Evolutionary conservation across 2,888 invertebrate genomes (phyloP), one percentile per base, ranked within the genome.

Genomic region (Lasioglossum figueresi): DNA sequence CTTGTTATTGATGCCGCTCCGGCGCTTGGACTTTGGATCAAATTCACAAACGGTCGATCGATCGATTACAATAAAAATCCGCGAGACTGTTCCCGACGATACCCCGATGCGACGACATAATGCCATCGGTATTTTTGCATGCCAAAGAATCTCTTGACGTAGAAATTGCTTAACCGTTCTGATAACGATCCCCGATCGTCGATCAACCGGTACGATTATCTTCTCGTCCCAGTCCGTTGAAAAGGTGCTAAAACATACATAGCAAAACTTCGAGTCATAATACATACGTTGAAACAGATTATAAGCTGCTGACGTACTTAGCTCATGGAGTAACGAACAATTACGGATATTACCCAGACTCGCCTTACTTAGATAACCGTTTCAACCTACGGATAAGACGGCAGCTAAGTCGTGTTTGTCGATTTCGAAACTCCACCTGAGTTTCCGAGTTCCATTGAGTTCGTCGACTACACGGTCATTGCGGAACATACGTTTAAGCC

Each of bases 51-150:
- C 68, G 68, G 5, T 68, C 45, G 27, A 52, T 52, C 76, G 48
- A 77, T 52, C 76, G 45, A 52, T 34, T 48, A 37, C 12, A 45
- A 34, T 45, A 2, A 76, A 63, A 76, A 76, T 68, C 45, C n/a
- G 16, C 48, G 31, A 23, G n/a, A 23, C n/a, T n/a, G 12, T 48
- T 27, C n/a, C 68, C 66, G 14, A 5, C 12, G 37, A 40, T 14
- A n/a, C 14, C n/a, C 12, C n/a, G 68, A 4, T 10, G 40, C 40
- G 6, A 4, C 40, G 40, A 12, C 40, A 40, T 23, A 40, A 40
- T 14, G 16, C 31, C 6, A 2, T 31, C 16, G 63, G 31, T 31
- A 31, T 63, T 63, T 12, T 16, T 6, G 14, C 63, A 5, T 19
- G 63, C 0, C 2, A 8, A n/a, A 56, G n/a, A 31, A 27, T 27